Percentiles rank a stretch among this genome's conserved stretches.
Conservation (phyloP, 2,113 vertebrate species). For the Struthidea cinerea region DNA sequence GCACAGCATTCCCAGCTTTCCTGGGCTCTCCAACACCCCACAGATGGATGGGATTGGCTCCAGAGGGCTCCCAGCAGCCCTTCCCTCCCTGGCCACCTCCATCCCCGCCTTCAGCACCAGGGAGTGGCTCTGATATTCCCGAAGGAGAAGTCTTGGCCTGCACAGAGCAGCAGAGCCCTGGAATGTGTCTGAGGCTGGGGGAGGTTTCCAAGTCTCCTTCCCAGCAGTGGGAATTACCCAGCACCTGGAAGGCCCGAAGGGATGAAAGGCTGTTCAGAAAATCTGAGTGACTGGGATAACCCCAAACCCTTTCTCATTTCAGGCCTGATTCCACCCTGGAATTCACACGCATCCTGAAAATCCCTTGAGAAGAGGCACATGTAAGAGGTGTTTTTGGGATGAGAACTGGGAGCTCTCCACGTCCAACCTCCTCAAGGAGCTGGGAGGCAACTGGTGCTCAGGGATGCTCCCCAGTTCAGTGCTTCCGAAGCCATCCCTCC, state of each 20-base stretch:
- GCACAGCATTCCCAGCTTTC: background rate
- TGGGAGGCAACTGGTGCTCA: background rate
- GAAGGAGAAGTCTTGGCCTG: background rate
- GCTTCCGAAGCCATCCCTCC: background rate
- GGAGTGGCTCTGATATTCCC: background rate
- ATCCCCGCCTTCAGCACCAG: background rate
- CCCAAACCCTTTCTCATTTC: background rate
- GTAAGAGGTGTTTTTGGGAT: background rate
- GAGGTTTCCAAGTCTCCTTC: background rate
- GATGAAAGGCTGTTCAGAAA: background rate
- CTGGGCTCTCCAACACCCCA: background rate
- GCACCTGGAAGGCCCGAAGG: background rate
- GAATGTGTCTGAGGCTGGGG: background rate
- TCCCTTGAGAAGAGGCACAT: background rate
- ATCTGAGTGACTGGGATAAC: background rate
- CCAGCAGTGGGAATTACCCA: background rate
- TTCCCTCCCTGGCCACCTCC: background rate
- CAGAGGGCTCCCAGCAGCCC: background rate
- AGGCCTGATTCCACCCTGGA: background rate
- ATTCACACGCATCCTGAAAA: background rate
- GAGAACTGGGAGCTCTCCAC: background rate
- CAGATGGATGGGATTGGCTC: rapidly evolving
- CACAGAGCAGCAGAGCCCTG: background rate
- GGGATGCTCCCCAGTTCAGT: background rate
- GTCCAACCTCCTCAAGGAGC: background rate